Evolutionary conservation across 2,797 vertebrate genomes (phyloP).

Genomic region (Gambelia wislizenii): DNA sequence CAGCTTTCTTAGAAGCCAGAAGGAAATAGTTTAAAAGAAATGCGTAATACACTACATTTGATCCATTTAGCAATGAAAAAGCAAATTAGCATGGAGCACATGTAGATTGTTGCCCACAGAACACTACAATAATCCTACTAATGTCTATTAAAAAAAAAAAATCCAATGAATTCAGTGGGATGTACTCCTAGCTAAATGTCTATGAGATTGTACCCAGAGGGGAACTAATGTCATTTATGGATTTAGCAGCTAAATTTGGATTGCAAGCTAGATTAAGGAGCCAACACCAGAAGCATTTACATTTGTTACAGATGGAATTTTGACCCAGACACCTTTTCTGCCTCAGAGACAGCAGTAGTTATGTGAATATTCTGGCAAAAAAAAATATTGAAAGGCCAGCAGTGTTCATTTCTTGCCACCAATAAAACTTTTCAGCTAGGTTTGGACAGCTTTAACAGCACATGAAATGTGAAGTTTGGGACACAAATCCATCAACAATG

Average conservation of each 20-base stretch:
- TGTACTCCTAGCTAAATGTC: neutral
- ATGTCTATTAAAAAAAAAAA: neutral
- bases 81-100: neutral
- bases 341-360: neutral
- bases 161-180: neutral
- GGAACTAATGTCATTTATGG: neutral
- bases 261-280: neutral
- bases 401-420: neutral
- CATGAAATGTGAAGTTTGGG: neutral
- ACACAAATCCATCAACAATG: neutral
- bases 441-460: neutral
- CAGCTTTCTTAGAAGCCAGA: too few species aligned
- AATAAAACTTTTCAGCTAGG: neutral
- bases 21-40: too few species aligned
- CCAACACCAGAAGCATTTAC: neutral
- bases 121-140: neutral
- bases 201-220: neutral
- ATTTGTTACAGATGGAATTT: neutral
- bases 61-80: neutral
- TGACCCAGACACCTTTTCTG: neutral
- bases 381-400: neutral
- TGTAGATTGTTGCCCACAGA: neutral
- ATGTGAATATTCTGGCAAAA: neutral
- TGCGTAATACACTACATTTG: neutral
- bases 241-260: conserved; percentile 1